Percentiles rank a stretch among this genome's conserved stretches.
Conservation (phyloP, 2,113 vertebrate species). For the Corapipo altera region DNA sequence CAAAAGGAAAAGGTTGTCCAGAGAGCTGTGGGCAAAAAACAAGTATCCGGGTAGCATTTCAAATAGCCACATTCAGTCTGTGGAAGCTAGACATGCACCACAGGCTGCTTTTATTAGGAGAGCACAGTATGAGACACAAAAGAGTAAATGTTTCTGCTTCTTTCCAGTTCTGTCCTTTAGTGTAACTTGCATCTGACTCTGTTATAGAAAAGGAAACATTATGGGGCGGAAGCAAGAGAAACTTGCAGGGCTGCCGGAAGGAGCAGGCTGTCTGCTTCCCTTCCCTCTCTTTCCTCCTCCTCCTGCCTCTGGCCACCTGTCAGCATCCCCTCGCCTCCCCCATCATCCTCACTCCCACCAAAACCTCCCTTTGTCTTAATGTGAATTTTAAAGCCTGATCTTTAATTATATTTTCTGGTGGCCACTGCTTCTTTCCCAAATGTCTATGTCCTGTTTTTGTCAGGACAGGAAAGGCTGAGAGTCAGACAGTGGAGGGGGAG, state of each 20-base stretch:
- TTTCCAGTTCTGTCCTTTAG: background rate
- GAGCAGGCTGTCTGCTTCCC: background rate
- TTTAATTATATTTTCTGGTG: constrained; percentile 26
- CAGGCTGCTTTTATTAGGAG: background rate
- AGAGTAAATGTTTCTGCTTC: background rate
- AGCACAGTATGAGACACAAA: background rate
- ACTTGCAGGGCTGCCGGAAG: constrained; percentile 5
- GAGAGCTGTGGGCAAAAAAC: background rate
- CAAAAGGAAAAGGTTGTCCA: background rate
- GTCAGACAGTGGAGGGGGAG: background rate
- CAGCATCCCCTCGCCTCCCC: background rate
- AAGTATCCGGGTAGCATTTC: background rate
- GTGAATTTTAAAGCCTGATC: background rate
- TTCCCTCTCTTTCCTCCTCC: constrained; percentile 10
- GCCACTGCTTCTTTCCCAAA: background rate
- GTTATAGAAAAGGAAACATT: constrained; percentile 21
- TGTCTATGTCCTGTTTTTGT: constrained; percentile 16
- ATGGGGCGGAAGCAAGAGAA: constrained; percentile 22
- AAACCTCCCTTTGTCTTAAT: constrained; percentile 24
- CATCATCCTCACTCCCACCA: background rate
- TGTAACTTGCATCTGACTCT: constrained; percentile 3
- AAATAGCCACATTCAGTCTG: background rate
- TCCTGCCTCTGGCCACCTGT: constrained; percentile 51
- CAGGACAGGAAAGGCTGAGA: background rate
- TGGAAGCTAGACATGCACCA: background rate